A percentile compares a stretch with the other conserved stretches of the same genome.
phyloP scores from a whole-genome alignment of 2,113 vertebrate genomes.

The Alethe castanea region DNA sequence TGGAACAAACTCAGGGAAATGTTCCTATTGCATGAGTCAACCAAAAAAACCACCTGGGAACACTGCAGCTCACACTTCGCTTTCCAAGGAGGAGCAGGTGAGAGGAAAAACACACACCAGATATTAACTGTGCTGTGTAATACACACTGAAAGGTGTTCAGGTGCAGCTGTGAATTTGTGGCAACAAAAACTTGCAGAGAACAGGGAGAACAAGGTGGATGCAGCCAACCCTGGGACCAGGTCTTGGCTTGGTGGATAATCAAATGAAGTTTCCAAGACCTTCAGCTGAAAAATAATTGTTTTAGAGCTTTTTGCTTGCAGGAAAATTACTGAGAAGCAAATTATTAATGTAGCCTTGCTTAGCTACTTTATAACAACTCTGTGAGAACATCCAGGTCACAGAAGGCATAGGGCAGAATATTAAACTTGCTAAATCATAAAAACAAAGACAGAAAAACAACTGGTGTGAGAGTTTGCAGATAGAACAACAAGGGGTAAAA shows the following conservation, averaged over 20 bases:
- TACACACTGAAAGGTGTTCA: not conserved
- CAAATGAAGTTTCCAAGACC: not conserved
- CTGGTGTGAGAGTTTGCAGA: not conserved
- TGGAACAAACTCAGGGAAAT: not conserved
- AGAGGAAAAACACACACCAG: not conserved
- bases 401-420: not conserved
- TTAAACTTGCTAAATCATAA: not conserved
- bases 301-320: not conserved
- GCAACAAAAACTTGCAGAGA: not conserved
- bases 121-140: not conserved
- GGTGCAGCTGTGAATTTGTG: not conserved
- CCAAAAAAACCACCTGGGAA: not conserved
- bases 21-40: not conserved
- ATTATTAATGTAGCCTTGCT: not conserved
- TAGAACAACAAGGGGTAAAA: not conserved
- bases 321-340: constrained; percentile 6
- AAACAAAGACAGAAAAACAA: not conserved
- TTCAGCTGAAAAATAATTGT: constrained; percentile 12
- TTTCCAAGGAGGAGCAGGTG: not conserved
- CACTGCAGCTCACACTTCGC: not conserved
- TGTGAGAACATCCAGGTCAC: not conserved
- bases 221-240: not conserved
- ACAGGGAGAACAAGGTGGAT: not conserved
- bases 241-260: not conserved
- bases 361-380: not conserved